phyloP scores from a whole-genome alignment of 1,140 invertebrate species.

The Pseudomyrmex cubaensis region DNA sequence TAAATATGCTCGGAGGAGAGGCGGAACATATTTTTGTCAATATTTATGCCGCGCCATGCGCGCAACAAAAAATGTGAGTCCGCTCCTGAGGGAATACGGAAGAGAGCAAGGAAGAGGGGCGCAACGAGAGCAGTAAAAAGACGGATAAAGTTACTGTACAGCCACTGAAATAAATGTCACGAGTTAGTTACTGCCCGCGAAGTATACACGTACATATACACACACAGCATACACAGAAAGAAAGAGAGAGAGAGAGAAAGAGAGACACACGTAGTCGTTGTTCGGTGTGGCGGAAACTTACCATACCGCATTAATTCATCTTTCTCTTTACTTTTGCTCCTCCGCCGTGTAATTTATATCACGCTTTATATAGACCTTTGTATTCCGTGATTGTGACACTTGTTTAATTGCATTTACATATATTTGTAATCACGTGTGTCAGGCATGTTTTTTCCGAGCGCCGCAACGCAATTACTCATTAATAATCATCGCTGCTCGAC shows the following conservation, averaged over 20 bases:
- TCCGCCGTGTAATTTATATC: slow-evolving; percentile 65
- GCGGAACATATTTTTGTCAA: slow-evolving; percentile 54
- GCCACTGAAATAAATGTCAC: slow-evolving; percentile 71
- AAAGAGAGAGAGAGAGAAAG: too few species aligned
- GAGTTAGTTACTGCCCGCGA: slow-evolving; percentile 70
- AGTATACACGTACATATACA: slow-evolving; percentile 44
- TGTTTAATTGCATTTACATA: slow-evolving; percentile 70
- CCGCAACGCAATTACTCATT: slow-evolving; percentile 9
- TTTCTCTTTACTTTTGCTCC: slow-evolving; percentile 52
- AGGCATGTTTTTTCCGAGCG: neutral
- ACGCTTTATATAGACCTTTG: slow-evolving; percentile 67
- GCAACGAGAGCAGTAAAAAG: slow-evolving; percentile 65
- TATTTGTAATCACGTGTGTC: slow-evolving; percentile 47
- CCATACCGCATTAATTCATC: slow-evolving; percentile 68
- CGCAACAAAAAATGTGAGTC: slow-evolving; percentile 51
- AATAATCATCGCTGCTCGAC: slow-evolving; percentile 5
- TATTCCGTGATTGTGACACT: slow-evolving; percentile 56
- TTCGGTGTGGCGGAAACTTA: slow-evolving; percentile 65
- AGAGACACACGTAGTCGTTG: slow-evolving; percentile 43
- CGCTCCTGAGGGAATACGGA: slow-evolving; percentile 33
- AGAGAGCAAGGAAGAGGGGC: slow-evolving; percentile 62
- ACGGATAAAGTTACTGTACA: slow-evolving; percentile 67
- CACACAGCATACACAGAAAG: too few species aligned
- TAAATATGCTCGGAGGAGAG: slow-evolving; percentile 50
- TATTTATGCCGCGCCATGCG: slow-evolving; percentile 58